Base-by-base conservation (phyloP, 2,888 invertebrate species). In the Agrilus mali region DNA sequence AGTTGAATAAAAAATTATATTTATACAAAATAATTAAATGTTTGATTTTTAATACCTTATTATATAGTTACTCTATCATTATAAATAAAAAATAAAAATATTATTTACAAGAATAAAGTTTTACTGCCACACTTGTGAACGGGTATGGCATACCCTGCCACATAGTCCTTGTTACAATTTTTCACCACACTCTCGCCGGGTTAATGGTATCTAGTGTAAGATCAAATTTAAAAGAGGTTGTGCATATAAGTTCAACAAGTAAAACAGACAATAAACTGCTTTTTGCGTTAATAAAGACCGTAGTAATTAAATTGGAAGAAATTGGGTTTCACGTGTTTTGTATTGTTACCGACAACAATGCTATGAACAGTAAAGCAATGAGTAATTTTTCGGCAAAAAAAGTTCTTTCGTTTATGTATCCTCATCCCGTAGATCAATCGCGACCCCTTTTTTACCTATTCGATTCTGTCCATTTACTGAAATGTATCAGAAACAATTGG, bases 251-350 rank as follows among this genome's bases (percentile, higher is more conserved):
- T n/a, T 40, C 40, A 17, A 20, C 22, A 41, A 17, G 33, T 16
- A 43, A 43, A 22, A 35, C 42, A n/a, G 14, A 41, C 15, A 16
- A 39, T 31, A 4, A 15, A 12, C 27, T 13, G n/a, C 12, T n/a
- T 39, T 39, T 14, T 14, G 3, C 37, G 3, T 37, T 37, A 14
- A 17, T 39, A 39, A 39, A 39, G 33, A 39, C 31, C 5, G 7
- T 39, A 13, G 5, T 39, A 39, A 17, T 12, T n/a, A 27, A 27
- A 31, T 42, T 45, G 38, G 47, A 47, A 33, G 36, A 36, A 33
- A 47, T 47, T 41, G 47, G 47, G 4, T 47, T 45, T 41, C 33
- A 16, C 33, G 41, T 47, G 14, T 47, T 47, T 34, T 47, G 44
- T 20, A 16, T 35, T 27, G 38, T 47, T 14, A 46, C 42, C 42